Conservation (phyloP, 1,140 invertebrate genomes). For the Ceratosolen solmsi region DNA sequence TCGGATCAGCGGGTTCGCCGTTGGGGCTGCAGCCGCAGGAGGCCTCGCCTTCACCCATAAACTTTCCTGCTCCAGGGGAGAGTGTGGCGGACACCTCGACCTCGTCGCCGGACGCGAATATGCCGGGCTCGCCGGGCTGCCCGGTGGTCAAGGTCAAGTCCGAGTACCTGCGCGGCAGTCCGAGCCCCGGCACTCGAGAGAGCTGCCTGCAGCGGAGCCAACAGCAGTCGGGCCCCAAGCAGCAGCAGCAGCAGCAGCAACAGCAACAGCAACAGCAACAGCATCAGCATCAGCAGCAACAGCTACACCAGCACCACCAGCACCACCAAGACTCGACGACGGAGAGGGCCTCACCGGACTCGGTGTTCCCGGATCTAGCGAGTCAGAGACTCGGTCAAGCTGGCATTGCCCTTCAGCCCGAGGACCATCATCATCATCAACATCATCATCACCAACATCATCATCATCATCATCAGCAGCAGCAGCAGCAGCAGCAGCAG, state of each 20-base stretch:
- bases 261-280: constrained; percentile 56
- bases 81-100: constrained; percentile 92
- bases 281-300: constrained; percentile 57
- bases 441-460: constrained; percentile 55
- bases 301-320: constrained; percentile 62
- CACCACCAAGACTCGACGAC: constrained; percentile 58
- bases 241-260: constrained; percentile 38
- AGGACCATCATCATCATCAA: constrained; percentile 51
- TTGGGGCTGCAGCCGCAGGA: constrained; percentile 70
- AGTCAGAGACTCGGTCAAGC: constrained; percentile 63
- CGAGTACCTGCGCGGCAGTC: constrained; percentile 71
- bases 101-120: constrained; percentile 87
- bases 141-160: constrained; percentile 72
- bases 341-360: constrained; percentile 71
- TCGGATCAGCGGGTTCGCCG: constrained; percentile 72
- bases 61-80: constrained; percentile 80
- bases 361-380: constrained; percentile 67
- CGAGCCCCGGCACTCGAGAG: constrained; percentile 67
- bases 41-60: constrained; percentile 71
- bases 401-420: constrained; percentile 24
- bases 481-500: constrained; percentile 57
- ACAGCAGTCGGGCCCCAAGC: constrained; percentile 53
- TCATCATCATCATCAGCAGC: constrained; percentile 52
- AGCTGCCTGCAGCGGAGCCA: constrained; percentile 53
- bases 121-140: constrained; percentile 80